Percentiles rank a stretch among this genome's conserved stretches.
These are phyloP conservation scores for Xylophagus ater DNA, from an alignment of 2,888 invertebrate species.

Conservation along the genomic window DNA sequence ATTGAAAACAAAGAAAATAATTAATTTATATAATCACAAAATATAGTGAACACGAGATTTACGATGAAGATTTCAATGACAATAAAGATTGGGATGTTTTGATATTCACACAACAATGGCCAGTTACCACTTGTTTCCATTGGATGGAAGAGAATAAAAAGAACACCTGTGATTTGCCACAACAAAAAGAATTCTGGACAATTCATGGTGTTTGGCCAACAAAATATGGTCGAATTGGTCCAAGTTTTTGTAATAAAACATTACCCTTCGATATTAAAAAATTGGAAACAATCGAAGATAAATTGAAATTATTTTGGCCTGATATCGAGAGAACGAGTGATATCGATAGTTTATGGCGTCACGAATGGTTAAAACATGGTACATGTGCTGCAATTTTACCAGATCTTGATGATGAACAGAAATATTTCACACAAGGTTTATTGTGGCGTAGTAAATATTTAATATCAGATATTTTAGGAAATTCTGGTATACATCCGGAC, in stretches of 20 bases:
- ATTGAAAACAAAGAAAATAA: too few relatives aligned
- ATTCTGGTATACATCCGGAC: constrained; percentile 47
- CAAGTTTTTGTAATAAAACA: constrained; percentile 58
- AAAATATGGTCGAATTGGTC: constrained; percentile 53
- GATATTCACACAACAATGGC: constrained; percentile 75
- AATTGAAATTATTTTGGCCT: constrained; percentile 55
- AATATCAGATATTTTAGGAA: constrained; percentile 47
- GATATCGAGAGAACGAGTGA: constrained; percentile 64
- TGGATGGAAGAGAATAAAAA: constrained; percentile 52
- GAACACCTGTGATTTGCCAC: constrained; percentile 54
- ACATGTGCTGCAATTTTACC: constrained; percentile 57
- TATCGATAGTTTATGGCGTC: constrained; percentile 57
- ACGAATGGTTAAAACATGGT: constrained; percentile 77
- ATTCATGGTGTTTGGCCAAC: constrained; percentile 81
- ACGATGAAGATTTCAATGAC: too few relatives aligned
- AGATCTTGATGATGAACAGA: constrained; percentile 47
- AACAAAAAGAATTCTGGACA: constrained; percentile 53
- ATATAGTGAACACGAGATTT: too few relatives aligned
- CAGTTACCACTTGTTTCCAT: constrained; percentile 55
- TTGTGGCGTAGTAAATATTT: constrained; percentile 49
- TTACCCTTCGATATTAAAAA: constrained; percentile 53
- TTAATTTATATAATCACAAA: too few relatives aligned
- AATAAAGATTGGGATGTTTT: constrained; percentile 56
- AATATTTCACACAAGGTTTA: constrained; percentile 58
- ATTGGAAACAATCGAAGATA: constrained; percentile 46